phyloP scores from a whole-genome alignment of 2,888 invertebrate species.

The Trichopria drosophilae region DNA sequence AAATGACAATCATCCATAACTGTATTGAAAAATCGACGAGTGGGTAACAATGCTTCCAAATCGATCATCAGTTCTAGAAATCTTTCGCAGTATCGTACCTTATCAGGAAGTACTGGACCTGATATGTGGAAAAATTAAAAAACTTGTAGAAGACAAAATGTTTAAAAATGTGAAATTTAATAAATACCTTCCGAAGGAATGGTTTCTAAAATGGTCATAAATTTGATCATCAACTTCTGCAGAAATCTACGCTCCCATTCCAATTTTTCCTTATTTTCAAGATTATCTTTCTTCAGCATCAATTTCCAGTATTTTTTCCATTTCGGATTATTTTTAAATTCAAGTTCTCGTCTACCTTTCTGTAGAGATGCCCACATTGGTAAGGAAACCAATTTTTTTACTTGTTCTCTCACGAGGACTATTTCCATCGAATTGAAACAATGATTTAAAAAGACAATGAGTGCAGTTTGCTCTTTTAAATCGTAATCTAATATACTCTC shows the following conservation, averaged over 20 bases:
- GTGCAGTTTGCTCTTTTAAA: constrained; percentile 77
- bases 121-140: constrained; percentile 14
- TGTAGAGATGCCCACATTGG: constrained; percentile 92
- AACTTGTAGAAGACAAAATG: constrained; percentile 2
- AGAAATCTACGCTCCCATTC: constrained; percentile 88
- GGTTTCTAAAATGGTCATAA: constrained; percentile 77
- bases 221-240: constrained; percentile 82
- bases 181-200: constrained; percentile 69
- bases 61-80: constrained; percentile 96
- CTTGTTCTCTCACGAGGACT: constrained; percentile 87
- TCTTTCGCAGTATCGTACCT: constrained; percentile 86
- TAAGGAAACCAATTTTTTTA: constrained; percentile 89
- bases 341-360: constrained; percentile 79
- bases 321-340: constrained; percentile 83
- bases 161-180: constrained; percentile 39
- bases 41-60: constrained; percentile 91
- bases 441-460: constrained; percentile 91
- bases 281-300: constrained; percentile 82
- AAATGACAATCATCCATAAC: constrained; percentile 94
- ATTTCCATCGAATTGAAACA: constrained; percentile 98
- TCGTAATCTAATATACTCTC: constrained; percentile 61
- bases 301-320: constrained; percentile 92
- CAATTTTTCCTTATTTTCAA: constrained; percentile 69
- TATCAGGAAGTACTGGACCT: constrained; percentile 55
- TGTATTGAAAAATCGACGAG: constrained; percentile 94